These are phyloP conservation scores for Bathybates hornii DNA, from an alignment of 2,113 vertebrate genomes.

Conservation along the genomic window DNA sequence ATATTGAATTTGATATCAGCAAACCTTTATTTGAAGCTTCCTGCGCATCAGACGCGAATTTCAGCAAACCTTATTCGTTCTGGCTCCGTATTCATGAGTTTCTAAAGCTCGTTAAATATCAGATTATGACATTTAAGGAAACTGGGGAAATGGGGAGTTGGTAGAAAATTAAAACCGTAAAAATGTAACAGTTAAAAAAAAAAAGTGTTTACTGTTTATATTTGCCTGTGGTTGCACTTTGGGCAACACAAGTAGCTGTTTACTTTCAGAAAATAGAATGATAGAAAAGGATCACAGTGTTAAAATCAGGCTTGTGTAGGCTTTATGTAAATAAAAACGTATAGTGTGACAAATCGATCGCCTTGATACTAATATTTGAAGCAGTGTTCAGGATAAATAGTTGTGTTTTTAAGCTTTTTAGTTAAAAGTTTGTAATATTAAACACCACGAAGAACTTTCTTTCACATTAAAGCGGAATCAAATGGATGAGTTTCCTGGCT, in stretches of 20 bases:
- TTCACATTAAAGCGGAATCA: not conserved
- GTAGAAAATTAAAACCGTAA: not conserved
- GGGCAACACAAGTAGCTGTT: not conserved
- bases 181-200: not conserved
- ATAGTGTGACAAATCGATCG: not conserved
- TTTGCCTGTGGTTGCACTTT: not conserved
- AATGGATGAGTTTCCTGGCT: not conserved
- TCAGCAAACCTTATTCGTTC: not conserved
- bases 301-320: not conserved
- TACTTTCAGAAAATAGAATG: not conserved
- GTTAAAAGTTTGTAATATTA: not conserved
- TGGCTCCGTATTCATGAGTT: not conserved
- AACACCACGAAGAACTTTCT: not conserved
- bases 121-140: not conserved
- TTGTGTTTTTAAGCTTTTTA: not conserved
- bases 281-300: not conserved
- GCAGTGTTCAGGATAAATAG: not conserved
- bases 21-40: not conserved
- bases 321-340: not conserved
- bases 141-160: not conserved
- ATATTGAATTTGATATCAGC: slow-evolving; percentile 15
- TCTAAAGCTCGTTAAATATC: not conserved
- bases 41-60: not conserved
- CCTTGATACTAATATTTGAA: not conserved
- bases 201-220: not conserved